Evolutionary conservation across 2,797 vertebrate genomes (phyloP).

Genomic region (Spinibarbus caldwelli): DNA sequence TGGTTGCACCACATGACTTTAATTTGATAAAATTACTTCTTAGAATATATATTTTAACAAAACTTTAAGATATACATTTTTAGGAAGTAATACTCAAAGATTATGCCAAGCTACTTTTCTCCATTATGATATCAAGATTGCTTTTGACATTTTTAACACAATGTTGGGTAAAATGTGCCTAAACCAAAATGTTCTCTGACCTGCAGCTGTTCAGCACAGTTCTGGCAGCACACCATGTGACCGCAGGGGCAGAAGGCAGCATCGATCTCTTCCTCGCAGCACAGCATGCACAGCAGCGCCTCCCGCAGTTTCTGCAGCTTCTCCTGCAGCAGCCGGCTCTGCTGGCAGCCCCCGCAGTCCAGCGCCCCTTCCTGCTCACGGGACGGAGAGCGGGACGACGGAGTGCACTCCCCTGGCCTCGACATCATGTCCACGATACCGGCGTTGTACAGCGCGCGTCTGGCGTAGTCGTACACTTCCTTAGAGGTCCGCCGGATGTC

Average conservation of each 20-base stretch:
- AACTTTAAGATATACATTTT: not conserved
- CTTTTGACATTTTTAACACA: no score
- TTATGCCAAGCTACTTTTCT: not conserved
- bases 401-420: conserved; percentile 76
- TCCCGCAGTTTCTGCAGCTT: conserved; percentile 90
- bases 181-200: conserved; percentile 71
- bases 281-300: conserved; percentile 95
- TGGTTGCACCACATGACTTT: not conserved
- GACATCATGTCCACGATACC: conserved; percentile 90
- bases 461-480: conserved; percentile 95
- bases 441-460: conserved; percentile 92
- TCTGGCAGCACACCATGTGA: conserved; percentile 96
- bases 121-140: not conserved
- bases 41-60: not conserved
- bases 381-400: conserved; percentile 76
- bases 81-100: not conserved
- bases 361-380: conserved; percentile 68
- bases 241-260: conserved; percentile 97
- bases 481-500: conserved; percentile 97
- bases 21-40: no score
- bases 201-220: conserved; percentile 91
- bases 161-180: no score
- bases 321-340: conserved; percentile 90
- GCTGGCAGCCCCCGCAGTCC: conserved; percentile 89
- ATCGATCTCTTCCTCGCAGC: conserved; percentile 95